Percentiles rank a stretch among this genome's conserved stretches.
These are phyloP conservation scores for Taxidea taxus DNA, from an alignment of 2,113 vertebrate genomes.

Conservation along the genomic window DNA sequence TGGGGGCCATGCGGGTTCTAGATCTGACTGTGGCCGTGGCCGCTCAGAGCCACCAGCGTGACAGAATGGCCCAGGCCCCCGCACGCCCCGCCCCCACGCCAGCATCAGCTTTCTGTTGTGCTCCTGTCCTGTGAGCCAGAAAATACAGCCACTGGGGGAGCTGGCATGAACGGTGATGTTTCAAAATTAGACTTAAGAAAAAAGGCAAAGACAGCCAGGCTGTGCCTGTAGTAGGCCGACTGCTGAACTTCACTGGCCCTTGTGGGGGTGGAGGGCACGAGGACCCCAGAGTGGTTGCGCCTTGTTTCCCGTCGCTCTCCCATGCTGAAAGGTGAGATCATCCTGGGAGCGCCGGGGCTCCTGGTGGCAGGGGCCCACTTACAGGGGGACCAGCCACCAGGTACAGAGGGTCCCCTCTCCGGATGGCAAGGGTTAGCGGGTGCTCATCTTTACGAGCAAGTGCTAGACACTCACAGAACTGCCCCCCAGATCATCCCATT, in stretches of 20 bases:
- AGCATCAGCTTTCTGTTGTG: fast-evolving
- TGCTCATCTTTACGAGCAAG: fast-evolving
- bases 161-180: neutral
- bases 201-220: neutral
- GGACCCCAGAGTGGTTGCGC: fast-evolving
- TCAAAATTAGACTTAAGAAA: neutral
- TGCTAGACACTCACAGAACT: neutral
- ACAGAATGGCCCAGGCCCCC: fast-evolving
- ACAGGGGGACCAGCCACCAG: too few relatives aligned
- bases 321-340: too few relatives aligned
- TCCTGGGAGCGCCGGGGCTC: fast-evolving
- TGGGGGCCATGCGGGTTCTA: neutral
- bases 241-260: fast-evolving
- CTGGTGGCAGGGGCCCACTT: neutral
- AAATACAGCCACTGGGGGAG: neutral
- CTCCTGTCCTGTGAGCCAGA: fast-evolving
- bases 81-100: fast-evolving
- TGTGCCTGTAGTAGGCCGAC: fast-evolving
- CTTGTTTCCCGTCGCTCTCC: fast-evolving
- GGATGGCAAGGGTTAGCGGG: neutral
- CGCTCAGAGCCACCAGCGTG: fast-evolving
- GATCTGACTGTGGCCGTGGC: fast-evolving
- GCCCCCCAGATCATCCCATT: fast-evolving
- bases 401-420: neutral
- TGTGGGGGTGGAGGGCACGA: neutral